Percentiles rank a stretch among this genome's conserved stretches.
These are phyloP conservation scores for Ochropleura leucogaster DNA, from an alignment of 2,888 invertebrate genomes.

Conservation along the genomic window DNA sequence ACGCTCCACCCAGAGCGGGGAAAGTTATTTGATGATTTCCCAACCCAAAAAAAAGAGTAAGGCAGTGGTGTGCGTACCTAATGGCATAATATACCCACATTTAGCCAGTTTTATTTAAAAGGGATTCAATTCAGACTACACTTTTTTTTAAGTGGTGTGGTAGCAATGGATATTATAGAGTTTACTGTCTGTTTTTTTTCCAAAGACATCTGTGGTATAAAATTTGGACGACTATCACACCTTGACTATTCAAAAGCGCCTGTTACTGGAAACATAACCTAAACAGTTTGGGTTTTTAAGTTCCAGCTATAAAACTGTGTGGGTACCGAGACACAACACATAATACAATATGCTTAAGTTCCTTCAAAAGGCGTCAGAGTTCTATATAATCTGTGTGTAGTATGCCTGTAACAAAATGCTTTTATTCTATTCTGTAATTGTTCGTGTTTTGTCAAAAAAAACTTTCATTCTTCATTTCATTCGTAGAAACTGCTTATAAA, in stretches of 20 bases:
- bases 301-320: neutral
- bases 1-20: too few species aligned
- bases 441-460: too few species aligned
- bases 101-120: too few species aligned
- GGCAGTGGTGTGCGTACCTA: too few species aligned
- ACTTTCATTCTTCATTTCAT: neutral
- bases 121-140: too few species aligned
- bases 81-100: too few species aligned
- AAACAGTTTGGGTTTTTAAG: neutral
- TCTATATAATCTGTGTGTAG: too few species aligned
- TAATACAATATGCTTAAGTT: neutral
- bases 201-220: neutral
- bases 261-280: neutral
- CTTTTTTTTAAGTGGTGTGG: neutral
- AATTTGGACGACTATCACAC: too few species aligned
- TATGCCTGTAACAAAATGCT: too few species aligned
- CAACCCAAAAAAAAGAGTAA: too few species aligned
- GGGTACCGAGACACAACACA: neutral
- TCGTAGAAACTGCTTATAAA: neutral
- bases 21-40: too few species aligned
- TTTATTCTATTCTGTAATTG: too few species aligned
- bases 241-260: neutral
- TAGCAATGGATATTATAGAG: neutral
- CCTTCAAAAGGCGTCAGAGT: neutral
- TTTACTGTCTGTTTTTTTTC: neutral